Base-by-base conservation (phyloP, 2,888 invertebrate species). In the Eulithis testata region DNA sequence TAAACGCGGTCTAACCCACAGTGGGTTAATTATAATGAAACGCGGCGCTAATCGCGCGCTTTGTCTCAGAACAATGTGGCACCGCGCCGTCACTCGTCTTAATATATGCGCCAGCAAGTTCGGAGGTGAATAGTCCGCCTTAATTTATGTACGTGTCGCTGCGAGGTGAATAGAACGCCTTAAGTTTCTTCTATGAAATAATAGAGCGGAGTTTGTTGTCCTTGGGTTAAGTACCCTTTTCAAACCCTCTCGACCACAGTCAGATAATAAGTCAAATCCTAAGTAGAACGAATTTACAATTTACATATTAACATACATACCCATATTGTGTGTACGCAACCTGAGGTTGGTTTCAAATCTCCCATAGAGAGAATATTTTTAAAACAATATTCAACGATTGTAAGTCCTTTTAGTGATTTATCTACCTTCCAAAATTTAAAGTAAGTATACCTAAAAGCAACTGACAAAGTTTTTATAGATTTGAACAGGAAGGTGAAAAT, bases 41-140 rank as follows among this genome's bases (percentile, higher is more conserved):
- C 80, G 76, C 76, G 76, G 81, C 83, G 80, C 84, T 87, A 87
- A 87, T 87, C 85, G 85, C 82, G 81, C 78, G 83, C 88, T 87
- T 88, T 89, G 88, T 89, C 83, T 84, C 76, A 83, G 88, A 87
- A 88, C 89, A 88, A 84, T 86, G 87, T 86, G 85, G 59, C 55
- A n/a, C 49, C 36, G 44, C 63, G 58, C 43, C 54, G 54, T 59
- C 60, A 57, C 37, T 50, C 57, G 63, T 60, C 62, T 57, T 59
- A 63, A 73, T 70, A 69, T 70, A 69, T 70, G 64, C 37, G 62
- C 62, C 36, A 53, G 57, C 57, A 40, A 57, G 52, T 52, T 52
- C 12, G 45, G 47, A 45, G 21, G 58, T 59, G 63, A 59, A 63
- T 63, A 59, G 53, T 44, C 43, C 31, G 43, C 61, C 43, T 43